Percentiles rank a stretch among this genome's conserved stretches.
These are phyloP conservation scores for Melanotaenia pygmaea DNA, from an alignment of 2,797 vertebrate genomes.

Conservation along the genomic window DNA sequence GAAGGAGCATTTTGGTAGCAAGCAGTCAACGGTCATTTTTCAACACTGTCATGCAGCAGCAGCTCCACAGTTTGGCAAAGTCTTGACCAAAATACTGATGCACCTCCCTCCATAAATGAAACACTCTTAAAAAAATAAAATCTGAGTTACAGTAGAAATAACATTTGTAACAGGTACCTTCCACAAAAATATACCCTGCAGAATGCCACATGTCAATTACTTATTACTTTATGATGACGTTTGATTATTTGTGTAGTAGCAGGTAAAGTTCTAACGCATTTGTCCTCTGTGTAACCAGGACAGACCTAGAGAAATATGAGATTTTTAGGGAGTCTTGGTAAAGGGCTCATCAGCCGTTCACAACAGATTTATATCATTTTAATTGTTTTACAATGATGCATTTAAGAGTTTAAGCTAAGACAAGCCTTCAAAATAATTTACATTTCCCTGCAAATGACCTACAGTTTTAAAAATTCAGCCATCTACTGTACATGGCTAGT, in stretches of 20 bases:
- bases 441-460: background rate
- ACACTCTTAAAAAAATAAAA: background rate
- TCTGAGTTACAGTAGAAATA: no score
- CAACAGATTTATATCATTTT: background rate
- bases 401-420: background rate
- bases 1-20: slow-evolving; percentile 41
- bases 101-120: slow-evolving; percentile 3
- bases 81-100: slow-evolving; percentile 59
- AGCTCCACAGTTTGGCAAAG: slow-evolving; percentile 54
- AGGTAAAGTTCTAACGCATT: background rate
- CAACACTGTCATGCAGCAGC: slow-evolving; percentile 35
- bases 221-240: background rate
- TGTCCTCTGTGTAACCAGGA: background rate
- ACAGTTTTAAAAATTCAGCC: background rate
- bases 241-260: background rate
- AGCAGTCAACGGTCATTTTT: slow-evolving; percentile 52
- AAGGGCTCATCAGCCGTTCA: background rate
- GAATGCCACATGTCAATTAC: background rate
- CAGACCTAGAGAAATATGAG: background rate
- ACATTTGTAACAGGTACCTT: background rate
- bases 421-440: background rate
- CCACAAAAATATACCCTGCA: background rate
- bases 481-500: background rate
- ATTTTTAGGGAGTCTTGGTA: background rate
- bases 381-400: background rate